A percentile compares a stretch with the other conserved stretches of the same genome.
Evolutionary conservation across 2,888 invertebrate genomes (phyloP).

Genomic region (Trypoxylon attenuatum): DNA sequence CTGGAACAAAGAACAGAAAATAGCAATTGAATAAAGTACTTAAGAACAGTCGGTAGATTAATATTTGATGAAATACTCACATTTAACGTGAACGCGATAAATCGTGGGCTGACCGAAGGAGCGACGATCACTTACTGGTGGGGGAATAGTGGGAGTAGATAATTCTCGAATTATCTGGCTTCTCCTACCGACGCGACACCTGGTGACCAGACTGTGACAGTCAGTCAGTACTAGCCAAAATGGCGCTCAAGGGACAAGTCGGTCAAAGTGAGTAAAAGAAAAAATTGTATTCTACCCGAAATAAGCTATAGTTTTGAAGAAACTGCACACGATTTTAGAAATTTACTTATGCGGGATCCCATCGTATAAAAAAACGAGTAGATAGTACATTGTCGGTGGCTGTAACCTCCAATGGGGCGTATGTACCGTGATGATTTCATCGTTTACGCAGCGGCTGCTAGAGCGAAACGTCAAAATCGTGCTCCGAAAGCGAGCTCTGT

Average conservation of each 20-base stretch:
- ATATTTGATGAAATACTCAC: constrained; percentile 10
- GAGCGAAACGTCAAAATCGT: constrained; percentile 58
- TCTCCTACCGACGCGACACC: constrained; percentile 45
- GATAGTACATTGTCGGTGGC: constrained; percentile 5
- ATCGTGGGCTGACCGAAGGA: constrained; percentile 26
- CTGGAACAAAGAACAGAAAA: neutral
- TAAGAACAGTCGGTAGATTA: neutral
- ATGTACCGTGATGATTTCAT: constrained; percentile 63
- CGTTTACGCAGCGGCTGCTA: constrained; percentile 52
- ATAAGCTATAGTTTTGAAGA: neutral
- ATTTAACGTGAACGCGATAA: neutral
- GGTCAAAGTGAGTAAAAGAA: constrained; percentile 86
- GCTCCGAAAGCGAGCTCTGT: neutral
- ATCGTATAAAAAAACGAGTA: neutral
- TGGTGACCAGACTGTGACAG: constrained; percentile 36
- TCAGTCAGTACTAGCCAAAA: constrained; percentile 76
- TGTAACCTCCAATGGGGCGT: constrained; percentile 44
- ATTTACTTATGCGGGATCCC: neutral
- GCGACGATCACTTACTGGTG: constrained; percentile 12
- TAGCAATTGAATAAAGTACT: neutral
- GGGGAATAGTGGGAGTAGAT: no score
- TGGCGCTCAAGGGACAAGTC: constrained; percentile 91
- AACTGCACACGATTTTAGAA: neutral
- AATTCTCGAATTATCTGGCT: constrained; percentile 27
- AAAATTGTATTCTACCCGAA: constrained; percentile 41